Base-by-base conservation (phyloP, 2,797 vertebrate genomes). In the Pipistrellus pygmaeus region DNA sequence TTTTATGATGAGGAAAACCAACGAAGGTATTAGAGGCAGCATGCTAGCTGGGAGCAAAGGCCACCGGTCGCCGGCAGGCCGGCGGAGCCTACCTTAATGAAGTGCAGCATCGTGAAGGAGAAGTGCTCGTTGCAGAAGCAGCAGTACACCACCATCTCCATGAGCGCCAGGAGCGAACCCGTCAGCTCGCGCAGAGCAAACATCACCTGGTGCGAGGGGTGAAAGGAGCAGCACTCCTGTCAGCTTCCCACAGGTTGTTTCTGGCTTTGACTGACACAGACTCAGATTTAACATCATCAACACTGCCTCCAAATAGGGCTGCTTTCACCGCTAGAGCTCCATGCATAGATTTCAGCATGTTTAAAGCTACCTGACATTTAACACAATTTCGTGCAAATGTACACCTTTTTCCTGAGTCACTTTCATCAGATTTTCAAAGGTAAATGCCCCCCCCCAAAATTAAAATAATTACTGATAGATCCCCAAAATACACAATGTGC, bases 71-170 rank as follows among this genome's bases (percentile, higher is more conserved):
- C 13, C 25, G 6, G 8, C 66, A 21, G 32, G 66, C 66, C 32
- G 2, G 66, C 32, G 20, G 68, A 8, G 41, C 0, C 85, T 98
- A 99, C 99, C 99, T 99, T 99, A 85, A 99, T 99, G 96, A 99
- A 97, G 93, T 99, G 99, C 95, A 99, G 98, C 96, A 99, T 97
- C 4, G 98, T 99, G 95, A 99, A 98, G 91, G 99, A 99, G 95
- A 99, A 99, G 41, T 98, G 98, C 97, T 99, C 99, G 0, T 99
- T 99, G 96, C 99, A 99, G 98, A 99, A 99, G 14, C 99, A 99
- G 98, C 99, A 99, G 98, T 98, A 99, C 25, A 99, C 99, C 97
- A 99, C 98, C 99, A 99, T 99, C 98, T 99, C 99, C 0, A 99
- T 99, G 94, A 99, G 99, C 8, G 99, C 98, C 0, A 99, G 97